These are phyloP conservation scores for Chirona hameri DNA, from an alignment of 2,888 invertebrate species.

Conservation along the genomic window DNA sequence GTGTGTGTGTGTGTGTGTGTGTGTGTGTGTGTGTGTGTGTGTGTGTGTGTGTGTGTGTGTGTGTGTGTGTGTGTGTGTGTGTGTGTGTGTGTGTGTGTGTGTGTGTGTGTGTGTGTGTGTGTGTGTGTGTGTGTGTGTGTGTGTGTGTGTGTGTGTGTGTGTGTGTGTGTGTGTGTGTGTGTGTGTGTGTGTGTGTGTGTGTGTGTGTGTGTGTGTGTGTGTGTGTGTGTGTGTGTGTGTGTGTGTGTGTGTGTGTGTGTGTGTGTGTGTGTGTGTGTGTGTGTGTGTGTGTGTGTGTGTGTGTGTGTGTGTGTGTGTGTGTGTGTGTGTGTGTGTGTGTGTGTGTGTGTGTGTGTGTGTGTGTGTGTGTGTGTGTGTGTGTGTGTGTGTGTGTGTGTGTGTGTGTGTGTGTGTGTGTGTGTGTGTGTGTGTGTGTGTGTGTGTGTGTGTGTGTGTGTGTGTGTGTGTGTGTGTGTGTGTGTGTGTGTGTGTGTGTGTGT, in stretches of 20 bases:
- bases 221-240: neutral
- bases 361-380: neutral
- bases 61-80: neutral
- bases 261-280: neutral
- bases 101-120: neutral
- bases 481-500: neutral
- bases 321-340: neutral
- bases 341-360: neutral
- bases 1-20: neutral
- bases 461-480: neutral
- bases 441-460: neutral
- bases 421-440: neutral
- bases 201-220: constrained; percentile 4
- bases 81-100: neutral
- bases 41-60: neutral
- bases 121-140: constrained; percentile 8
- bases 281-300: neutral
- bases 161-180: neutral
- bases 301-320: constrained; percentile 8
- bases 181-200: neutral
- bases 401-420: neutral
- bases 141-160: neutral
- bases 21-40: constrained; percentile 4
- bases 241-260: neutral
- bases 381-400: neutral